Percentiles rank a stretch among this genome's conserved stretches.
Conservation (phyloP, 1,140 invertebrate genomes). For the Cotesia chilonis region DNA sequence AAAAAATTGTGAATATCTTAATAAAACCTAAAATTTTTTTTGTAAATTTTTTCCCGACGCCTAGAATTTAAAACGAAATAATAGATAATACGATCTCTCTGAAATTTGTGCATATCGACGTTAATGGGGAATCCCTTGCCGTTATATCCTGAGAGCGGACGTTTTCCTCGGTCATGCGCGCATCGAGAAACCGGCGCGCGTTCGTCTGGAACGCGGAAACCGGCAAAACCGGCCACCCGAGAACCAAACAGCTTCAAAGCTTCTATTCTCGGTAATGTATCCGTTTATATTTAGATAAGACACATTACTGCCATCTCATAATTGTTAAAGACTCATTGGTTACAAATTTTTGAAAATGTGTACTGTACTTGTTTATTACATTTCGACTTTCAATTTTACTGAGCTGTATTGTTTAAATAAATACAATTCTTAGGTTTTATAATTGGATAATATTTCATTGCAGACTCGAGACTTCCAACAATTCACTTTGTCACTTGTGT, state of each 20-base stretch:
- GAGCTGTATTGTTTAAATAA: no score
- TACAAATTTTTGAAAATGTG: neutral
- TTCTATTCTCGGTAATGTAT: neutral
- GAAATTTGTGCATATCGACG: slow-evolving; percentile 5
- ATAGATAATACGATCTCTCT: neutral
- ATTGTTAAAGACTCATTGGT: slow-evolving; percentile 3
- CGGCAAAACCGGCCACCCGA: neutral
- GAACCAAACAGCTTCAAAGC: slow-evolving; percentile 2
- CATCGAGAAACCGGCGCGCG: neutral
- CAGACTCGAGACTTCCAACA: neutral
- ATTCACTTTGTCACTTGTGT: neutral
- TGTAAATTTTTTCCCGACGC: no score
- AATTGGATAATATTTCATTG: no score
- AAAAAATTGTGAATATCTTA: no score
- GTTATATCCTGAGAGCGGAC: slow-evolving; percentile 17
- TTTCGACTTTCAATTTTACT: no score
- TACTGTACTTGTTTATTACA: neutral
- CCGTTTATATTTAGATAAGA: neutral
- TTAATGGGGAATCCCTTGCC: slow-evolving; percentile 28
- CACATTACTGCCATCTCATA: neutral
- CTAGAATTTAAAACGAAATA: no score
- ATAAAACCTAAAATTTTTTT: no score
- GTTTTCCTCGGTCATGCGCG: slow-evolving; percentile 19
- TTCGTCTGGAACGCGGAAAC: slow-evolving; percentile 27
- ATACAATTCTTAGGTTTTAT: no score